Evolutionary conservation across 2,888 invertebrate species (phyloP), one percentile per base, ranked within the genome.

Genomic region (Drosophila phalerata): DNA sequence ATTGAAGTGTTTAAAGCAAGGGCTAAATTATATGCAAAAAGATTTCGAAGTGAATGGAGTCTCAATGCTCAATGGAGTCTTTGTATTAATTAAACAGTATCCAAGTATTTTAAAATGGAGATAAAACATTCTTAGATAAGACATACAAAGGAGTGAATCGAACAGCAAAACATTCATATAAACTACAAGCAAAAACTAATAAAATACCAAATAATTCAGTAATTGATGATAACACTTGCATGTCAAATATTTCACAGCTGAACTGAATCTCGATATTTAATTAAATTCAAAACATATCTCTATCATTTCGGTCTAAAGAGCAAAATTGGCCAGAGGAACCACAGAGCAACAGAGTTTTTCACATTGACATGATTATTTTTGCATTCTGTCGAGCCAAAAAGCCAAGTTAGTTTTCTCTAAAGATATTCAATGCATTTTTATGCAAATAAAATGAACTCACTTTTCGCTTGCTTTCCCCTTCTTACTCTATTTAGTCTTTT

Each of bases 401-500:
- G 19, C 52, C 37, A 43, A 61, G 42, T 13, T 52, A n/a, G 51
- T 47, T 66, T 37, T 51, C 45, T 22, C 5, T 17, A 45, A 22
- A 57, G 45, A 52, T 63, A 48, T 69, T 60, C 69, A 43, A 74
- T 77, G 74, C 52, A 74, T 64, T 78, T 53, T 34, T 38, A 73
- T 63, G 66, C 70, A 75, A 75, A 75, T 75, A 63, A 64, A 70
- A 63, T 75, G 40, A 52, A 70, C 56, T 61, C 37, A 19, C 25
- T 48, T 42, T 22, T 10, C 11, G 10, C 15, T 34, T 5, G 32
- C 11, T n/a, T 34, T 47, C 22, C 22, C 45, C 17, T 11, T 19
- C 4, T 45, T 34, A 10, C n/a, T 45, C 38, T 13, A 52, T 37
- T 25, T 37, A 52, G 11, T 30, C 34, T 45, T 19, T 38, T 43